Evolutionary conservation across 2,888 invertebrate species (phyloP).

Genomic region (Epiblema foenella): DNA sequence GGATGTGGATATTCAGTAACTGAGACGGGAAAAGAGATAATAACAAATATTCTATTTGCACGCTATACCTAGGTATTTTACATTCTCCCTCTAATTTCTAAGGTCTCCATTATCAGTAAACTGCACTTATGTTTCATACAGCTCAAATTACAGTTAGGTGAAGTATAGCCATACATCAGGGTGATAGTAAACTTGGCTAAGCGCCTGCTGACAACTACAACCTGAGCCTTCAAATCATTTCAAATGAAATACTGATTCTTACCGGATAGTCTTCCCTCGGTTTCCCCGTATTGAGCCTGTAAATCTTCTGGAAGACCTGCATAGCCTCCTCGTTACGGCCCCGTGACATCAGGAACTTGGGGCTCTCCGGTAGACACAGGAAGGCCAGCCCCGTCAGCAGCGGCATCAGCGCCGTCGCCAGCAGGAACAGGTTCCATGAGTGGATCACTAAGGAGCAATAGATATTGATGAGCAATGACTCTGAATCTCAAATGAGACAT

Average conservation of each 20-base stretch:
- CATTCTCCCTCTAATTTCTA: no score
- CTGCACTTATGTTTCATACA: no score
- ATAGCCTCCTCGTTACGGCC: constrained; percentile 88
- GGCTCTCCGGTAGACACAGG: constrained; percentile 89
- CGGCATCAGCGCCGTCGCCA: constrained; percentile 86
- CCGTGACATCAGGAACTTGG: constrained; percentile 90
- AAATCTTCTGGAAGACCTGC: constrained; percentile 86
- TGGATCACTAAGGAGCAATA: constrained; percentile 77
- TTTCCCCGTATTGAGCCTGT: constrained; percentile 87
- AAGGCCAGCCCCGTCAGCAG: constrained; percentile 86
- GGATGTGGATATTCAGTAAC: no score
- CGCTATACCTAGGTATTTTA: no score
- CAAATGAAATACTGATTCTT: constrained; percentile 53
- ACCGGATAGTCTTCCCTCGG: constrained; percentile 88
- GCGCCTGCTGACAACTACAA: no score
- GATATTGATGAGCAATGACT: neutral
- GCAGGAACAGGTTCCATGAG: constrained; percentile 86
- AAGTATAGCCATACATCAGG: neutral
- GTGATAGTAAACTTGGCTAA: neutral
- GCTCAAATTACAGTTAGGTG: no score
- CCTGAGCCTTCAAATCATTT: no score
- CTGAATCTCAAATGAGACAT: no score
- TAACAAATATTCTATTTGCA: no score
- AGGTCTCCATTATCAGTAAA: no score
- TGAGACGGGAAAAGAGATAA: no score